Base-by-base conservation (phyloP, 2,888 invertebrate genomes). In the Diploptera punctata region DNA sequence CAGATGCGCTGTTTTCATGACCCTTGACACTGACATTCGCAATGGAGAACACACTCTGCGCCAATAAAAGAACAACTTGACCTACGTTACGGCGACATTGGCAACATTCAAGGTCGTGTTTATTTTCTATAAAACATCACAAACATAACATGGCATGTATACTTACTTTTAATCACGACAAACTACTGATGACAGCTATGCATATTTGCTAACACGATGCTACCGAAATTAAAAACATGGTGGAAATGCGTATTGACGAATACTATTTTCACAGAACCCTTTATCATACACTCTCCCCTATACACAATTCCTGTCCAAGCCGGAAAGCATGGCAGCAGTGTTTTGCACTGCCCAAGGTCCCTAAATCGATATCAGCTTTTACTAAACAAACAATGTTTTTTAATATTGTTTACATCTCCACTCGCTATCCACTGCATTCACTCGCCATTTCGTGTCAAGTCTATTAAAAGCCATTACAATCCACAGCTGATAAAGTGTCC, bases 51-150 rank as follows among this genome's bases (percentile, higher is more conserved):
- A 67, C n/a, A n/a, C n/a, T n/a, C 26, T 67, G 33, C 67, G 24
- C 24, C 54, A 65, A 70, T 33, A 70, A 52, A 61, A 33, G 24
- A 65, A 49, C 24, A 24, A 71, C 72, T 73, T 72, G 75, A 73
- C 75, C 75, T 75, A 73, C 70, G 68, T 54, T 75, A 75, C 73
- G 73, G 72, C 73, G 72, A 75, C 73, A 74, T 75, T 72, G 72
- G 68, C 29, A 75, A 73, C 49, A 65, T 61, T 71, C 72, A 75
- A 75, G 73, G 73, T 75, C 73, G 71, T 67, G 67, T 61, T 72
- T 68, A 68, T 68, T 68, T 52, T 68, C 54, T 57, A 72, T 38
- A 54, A 65, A 44, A 44, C 65, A 65, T n/a, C 47, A 65, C 65
- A 24, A 65, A 65, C 47, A 65, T 26, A n/a, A 38, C 65, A 47